Percentiles rank a stretch among this genome's conserved stretches.
phyloP scores from a whole-genome alignment of 2,797 vertebrate genomes.

The Rhinoraja longicauda region DNA sequence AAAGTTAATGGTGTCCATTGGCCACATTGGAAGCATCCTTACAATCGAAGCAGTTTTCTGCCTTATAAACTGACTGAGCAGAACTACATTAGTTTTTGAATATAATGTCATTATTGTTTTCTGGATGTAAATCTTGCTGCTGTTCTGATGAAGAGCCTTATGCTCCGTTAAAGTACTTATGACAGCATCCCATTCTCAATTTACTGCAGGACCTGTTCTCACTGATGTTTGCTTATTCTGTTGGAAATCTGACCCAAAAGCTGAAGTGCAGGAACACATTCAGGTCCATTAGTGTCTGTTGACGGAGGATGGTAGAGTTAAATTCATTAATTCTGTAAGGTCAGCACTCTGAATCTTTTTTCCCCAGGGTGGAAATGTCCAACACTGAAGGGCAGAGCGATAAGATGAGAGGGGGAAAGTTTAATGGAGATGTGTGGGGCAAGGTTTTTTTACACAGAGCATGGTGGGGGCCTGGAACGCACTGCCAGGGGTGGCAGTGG shows the following conservation, averaged over 20 bases:
- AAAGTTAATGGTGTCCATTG: too few relatives aligned
- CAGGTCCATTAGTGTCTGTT: not conserved
- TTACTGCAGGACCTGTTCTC: too few relatives aligned
- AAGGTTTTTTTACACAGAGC: too few relatives aligned
- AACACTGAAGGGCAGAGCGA: too few relatives aligned
- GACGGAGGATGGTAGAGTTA: not conserved
- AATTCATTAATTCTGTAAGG: not conserved
- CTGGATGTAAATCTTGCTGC: not conserved
- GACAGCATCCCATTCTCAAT: too few relatives aligned
- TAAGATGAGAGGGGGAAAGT: too few relatives aligned
- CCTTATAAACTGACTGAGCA: not conserved
- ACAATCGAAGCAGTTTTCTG: not conserved
- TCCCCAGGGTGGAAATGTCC: too few relatives aligned
- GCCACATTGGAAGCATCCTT: not conserved
- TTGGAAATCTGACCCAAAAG: not conserved
- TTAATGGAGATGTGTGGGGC: too few relatives aligned
- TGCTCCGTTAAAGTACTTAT: not conserved
- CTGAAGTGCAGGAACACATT: not conserved
- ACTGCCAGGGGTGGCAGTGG: too few relatives aligned
- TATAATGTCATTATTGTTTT: not conserved
- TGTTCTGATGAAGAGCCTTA: not conserved
- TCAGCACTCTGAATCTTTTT: not conserved
- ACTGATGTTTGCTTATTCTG: not conserved
- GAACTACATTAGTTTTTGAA: not conserved
- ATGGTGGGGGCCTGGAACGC: too few relatives aligned